Evolutionary conservation across 2,113 vertebrate species (phyloP).

Genomic region (Anarhynchus alexandrinus): DNA sequence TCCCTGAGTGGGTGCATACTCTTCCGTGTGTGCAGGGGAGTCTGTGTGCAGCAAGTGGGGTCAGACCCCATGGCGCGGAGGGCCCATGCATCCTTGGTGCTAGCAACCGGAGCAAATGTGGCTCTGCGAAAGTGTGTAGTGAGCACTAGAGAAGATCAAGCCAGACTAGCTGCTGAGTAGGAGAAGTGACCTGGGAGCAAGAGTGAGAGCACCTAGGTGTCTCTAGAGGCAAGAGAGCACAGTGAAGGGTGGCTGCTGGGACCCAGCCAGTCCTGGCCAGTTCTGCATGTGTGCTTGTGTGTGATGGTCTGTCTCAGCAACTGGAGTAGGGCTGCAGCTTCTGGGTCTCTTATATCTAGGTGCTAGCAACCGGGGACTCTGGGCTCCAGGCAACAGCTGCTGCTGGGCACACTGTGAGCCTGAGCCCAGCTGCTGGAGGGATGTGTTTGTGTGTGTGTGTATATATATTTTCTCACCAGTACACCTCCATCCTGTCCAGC

Average conservation of each 20-base stretch:
- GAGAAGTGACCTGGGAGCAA: neutral
- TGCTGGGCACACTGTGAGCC: neutral
- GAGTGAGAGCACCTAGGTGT: neutral
- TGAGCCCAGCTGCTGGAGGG: neutral
- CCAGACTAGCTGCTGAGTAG: neutral
- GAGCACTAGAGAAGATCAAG: neutral
- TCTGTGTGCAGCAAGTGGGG: neutral
- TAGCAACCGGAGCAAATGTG: too few species aligned
- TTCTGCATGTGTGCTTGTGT: too few species aligned
- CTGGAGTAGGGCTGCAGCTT: neutral
- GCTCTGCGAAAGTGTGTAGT: fast-evolving
- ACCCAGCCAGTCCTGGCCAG: neutral
- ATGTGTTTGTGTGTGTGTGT: neutral
- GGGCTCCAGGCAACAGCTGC: neutral
- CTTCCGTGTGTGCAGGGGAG: neutral
- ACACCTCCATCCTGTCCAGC: neutral
- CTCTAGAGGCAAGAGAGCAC: neutral
- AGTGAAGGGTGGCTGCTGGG: neutral
- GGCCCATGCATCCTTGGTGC: fast-evolving
- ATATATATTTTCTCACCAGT: neutral
- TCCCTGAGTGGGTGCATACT: too few species aligned
- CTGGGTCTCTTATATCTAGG: neutral
- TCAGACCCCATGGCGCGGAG: fast-evolving
- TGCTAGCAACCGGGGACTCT: neutral
- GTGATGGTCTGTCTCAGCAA: neutral